These are phyloP conservation scores for Sigmodon hispidus DNA, from an alignment of 2,113 vertebrate genomes.

Conservation along the genomic window DNA sequence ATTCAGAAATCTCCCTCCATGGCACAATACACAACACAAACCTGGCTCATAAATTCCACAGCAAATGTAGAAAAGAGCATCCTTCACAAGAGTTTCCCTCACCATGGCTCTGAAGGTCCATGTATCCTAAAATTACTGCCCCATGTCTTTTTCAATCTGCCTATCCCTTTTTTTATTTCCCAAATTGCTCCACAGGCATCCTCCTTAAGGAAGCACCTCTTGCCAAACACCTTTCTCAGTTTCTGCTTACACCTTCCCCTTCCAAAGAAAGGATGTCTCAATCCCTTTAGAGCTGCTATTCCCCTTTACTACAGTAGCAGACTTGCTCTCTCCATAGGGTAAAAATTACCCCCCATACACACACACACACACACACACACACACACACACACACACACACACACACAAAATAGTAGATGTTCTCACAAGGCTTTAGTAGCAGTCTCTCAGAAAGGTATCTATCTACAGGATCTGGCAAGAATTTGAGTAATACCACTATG, in stretches of 20 bases:
- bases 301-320: background rate
- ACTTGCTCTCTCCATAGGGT: background rate
- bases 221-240: constrained; percentile 48
- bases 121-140: constrained; percentile 44
- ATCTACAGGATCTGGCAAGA: background rate
- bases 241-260: constrained; percentile 35
- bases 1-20: constrained; percentile 63
- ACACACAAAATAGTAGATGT: background rate
- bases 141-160: constrained; percentile 56
- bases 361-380: no score
- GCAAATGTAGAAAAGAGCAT: constrained; percentile 51
- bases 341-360: constrained; percentile 36
- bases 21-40: constrained; percentile 63
- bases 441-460: background rate
- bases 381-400: no score
- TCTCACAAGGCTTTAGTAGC: constrained; percentile 1
- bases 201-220: constrained; percentile 65
- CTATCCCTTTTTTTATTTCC: constrained; percentile 64
- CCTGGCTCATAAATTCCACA: constrained; percentile 50
- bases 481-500: background rate
- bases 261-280: constrained; percentile 16
- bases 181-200: constrained; percentile 45
- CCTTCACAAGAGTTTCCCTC: constrained; percentile 47
- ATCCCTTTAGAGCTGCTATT: background rate
- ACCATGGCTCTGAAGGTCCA: constrained; percentile 13